phyloP scores from a whole-genome alignment of 2,113 vertebrate species.

The Crotalus horridus region DNA sequence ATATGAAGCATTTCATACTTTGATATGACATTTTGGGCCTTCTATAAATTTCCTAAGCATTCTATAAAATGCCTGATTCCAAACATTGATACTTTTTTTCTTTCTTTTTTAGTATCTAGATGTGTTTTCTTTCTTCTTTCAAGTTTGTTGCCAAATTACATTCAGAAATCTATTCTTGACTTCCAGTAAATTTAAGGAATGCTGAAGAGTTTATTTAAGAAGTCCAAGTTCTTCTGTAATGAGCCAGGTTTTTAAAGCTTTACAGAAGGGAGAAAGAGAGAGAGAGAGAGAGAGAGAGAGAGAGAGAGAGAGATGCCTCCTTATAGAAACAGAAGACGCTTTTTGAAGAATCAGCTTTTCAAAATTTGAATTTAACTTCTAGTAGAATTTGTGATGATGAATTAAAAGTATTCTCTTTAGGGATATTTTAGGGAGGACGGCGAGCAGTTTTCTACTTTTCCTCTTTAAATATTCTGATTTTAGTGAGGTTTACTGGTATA shows the following conservation, averaged over 20 bases:
- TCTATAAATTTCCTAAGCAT: too few relatives aligned
- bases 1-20: too few relatives aligned
- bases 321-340: background rate
- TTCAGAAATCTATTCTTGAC: background rate
- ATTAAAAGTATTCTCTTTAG: background rate
- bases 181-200: background rate
- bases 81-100: too few relatives aligned
- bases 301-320: background rate
- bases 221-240: background rate
- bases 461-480: background rate
- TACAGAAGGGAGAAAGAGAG: background rate
- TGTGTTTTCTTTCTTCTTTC: conserved; percentile 1
- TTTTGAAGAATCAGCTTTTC: background rate
- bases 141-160: background rate
- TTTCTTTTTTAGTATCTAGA: background rate
- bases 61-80: too few relatives aligned
- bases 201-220: background rate
- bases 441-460: background rate
- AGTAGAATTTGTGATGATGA: background rate
- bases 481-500: background rate
- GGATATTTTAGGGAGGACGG: too few relatives aligned
- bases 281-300: too few relatives aligned
- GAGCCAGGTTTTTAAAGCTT: background rate
- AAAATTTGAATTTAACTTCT: background rate
- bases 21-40: too few relatives aligned